Evolutionary conservation across 2,113 vertebrate genomes (phyloP).

Genomic region (Tenebrosternarchus preto): DNA sequence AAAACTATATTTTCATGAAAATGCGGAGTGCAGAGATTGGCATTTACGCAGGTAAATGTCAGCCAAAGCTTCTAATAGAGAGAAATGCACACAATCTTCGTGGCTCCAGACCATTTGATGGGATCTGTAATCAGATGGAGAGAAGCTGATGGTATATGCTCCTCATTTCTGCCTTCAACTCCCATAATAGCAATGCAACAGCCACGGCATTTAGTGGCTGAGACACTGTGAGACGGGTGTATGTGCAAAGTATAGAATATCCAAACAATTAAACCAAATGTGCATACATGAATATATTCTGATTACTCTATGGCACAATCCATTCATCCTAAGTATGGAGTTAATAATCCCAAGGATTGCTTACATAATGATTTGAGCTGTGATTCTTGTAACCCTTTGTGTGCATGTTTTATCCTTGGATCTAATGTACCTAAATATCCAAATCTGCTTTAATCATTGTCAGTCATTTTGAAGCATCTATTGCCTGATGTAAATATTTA

Average conservation of each 20-base stretch:
- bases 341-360: too few species aligned
- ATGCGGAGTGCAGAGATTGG: conserved; percentile 23
- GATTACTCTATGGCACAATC: not conserved
- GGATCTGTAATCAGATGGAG: conserved; percentile 45
- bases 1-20: conserved; percentile 46
- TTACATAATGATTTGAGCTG: too few species aligned
- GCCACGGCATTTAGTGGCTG: conserved; percentile 48
- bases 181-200: conserved; percentile 12
- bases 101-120: conserved; percentile 46
- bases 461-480: too few species aligned
- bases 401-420: not conserved
- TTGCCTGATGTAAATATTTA: too few species aligned
- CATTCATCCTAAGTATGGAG: not conserved
- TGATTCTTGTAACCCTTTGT: too few species aligned
- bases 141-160: conserved; percentile 2
- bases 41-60: conserved; percentile 59
- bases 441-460: too few species aligned
- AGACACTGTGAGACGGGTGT: conserved; percentile 24
- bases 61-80: conserved; percentile 46
- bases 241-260: not conserved
- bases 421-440: not conserved
- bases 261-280: not conserved
- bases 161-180: conserved; percentile 16
- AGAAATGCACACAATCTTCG: conserved; percentile 48
- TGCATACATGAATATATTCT: not conserved